Evolutionary conservation across 1,140 invertebrate species (phyloP).

Genomic region (Lepeophtheirus salmonis): DNA sequence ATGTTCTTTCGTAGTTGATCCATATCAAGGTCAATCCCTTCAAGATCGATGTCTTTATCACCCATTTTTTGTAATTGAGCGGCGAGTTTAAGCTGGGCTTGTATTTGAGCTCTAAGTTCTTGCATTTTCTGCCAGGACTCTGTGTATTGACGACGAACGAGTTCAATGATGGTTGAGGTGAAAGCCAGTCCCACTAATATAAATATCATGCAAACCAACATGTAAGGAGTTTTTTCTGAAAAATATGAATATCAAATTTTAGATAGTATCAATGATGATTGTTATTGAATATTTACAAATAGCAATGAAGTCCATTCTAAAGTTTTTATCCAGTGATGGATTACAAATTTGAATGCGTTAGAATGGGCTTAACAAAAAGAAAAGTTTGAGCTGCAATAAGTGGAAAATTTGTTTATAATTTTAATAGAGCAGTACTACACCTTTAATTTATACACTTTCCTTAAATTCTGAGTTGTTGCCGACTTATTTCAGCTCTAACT

Average conservation of each 20-base stretch:
- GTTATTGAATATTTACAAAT: no score
- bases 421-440: no score
- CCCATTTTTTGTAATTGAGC: constrained; percentile 6
- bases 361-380: no score
- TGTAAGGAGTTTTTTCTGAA: constrained; percentile 60
- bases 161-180: constrained; percentile 81
- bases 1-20: constrained; percentile 9
- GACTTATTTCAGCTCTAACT: no score
- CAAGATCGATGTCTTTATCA: constrained; percentile 14
- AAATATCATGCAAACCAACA: constrained; percentile 73
- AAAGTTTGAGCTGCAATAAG: no score
- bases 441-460: no score
- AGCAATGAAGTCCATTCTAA: no score
- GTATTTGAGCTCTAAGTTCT: constrained; percentile 31
- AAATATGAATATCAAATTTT: constrained; percentile 21
- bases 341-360: no score
- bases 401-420: no score
- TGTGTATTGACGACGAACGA: constrained; percentile 60
- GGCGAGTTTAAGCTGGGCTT: constrained; percentile 27
- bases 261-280: neutral
- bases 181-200: constrained; percentile 78
- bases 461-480: no score
- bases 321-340: neutral
- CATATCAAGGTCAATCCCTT: constrained; percentile 16
- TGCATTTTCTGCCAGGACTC: constrained; percentile 52